A percentile compares a stretch with the other conserved stretches of the same genome.
Evolutionary conservation across 1,140 invertebrate species (phyloP).

Genomic region (Megalopta genalis): DNA sequence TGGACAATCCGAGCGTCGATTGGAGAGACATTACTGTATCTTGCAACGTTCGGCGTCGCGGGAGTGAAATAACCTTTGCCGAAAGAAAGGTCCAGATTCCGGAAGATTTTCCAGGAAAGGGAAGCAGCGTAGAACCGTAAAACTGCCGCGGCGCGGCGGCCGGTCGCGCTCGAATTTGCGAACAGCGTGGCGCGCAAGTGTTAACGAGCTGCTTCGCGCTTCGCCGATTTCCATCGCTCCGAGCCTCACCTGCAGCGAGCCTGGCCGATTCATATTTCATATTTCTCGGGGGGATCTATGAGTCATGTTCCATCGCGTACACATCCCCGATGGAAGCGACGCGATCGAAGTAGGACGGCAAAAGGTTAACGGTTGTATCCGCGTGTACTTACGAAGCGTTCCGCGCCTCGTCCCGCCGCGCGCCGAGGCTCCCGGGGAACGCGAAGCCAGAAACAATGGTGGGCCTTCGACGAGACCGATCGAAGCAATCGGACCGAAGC

Average conservation of each 20-base stretch:
- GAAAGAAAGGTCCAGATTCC: too few species aligned
- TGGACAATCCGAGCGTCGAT: too few species aligned
- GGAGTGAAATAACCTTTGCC: too few species aligned
- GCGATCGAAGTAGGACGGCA: constrained; percentile 57
- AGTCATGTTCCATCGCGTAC: constrained; percentile 53
- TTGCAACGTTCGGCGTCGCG: too few species aligned
- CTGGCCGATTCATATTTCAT: constrained; percentile 64
- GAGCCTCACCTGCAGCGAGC: constrained; percentile 8
- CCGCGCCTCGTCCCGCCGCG: constrained; percentile 21
- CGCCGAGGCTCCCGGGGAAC: constrained; percentile 31
- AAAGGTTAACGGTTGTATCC: constrained; percentile 67
- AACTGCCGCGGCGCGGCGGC: too few species aligned
- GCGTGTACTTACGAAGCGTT: constrained; percentile 46
- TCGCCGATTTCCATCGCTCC: neutral
- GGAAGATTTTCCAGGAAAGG: neutral
- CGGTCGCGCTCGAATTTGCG: neutral
- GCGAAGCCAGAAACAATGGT: constrained; percentile 48
- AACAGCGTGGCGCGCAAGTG: neutral
- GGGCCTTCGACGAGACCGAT: constrained; percentile 53
- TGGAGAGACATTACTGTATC: too few species aligned
- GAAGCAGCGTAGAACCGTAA: neutral
- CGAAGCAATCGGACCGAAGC: constrained; percentile 43
- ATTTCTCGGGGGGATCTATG: constrained; percentile 60
- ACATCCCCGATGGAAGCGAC: constrained; percentile 21
- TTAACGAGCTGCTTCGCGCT: neutral